Evolutionary conservation across 30 jellyfish, hydroid and myxozoan genomes (phyloP).

Genomic region (Catostylus mosaicus): DNA sequence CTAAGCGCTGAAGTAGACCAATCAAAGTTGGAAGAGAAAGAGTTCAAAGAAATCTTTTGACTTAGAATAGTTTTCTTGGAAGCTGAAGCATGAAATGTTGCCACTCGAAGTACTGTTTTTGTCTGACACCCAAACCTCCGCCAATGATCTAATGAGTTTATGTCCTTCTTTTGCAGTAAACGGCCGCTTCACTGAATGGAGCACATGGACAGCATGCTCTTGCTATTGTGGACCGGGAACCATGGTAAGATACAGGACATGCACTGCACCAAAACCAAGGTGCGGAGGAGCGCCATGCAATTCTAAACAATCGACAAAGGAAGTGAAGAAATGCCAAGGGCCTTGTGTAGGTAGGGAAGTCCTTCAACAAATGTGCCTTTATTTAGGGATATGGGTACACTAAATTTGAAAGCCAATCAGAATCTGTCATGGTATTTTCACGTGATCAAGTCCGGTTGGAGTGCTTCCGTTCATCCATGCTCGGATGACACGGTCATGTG

Average conservation of each 20-base stretch:
- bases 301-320: background rate
- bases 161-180: conserved; percentile 44
- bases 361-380: no score
- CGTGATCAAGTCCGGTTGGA: no score
- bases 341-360: conserved; percentile 48
- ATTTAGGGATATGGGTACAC: no score
- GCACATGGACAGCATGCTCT: conserved; percentile 76
- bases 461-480: no score
- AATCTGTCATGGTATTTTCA: no score
- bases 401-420: no score
- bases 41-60: no score
- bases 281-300: conserved; percentile 79
- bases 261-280: conserved; percentile 67
- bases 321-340: conserved; percentile 38
- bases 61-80: background rate
- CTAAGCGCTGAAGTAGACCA: no score
- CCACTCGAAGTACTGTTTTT: background rate
- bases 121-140: background rate
- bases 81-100: background rate
- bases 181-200: conserved; percentile 81
- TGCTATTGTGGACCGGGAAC: conserved; percentile 72
- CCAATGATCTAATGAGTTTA: background rate
- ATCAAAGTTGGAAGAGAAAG: no score
- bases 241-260: conserved; percentile 44
- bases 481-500: no score